phyloP scores from a whole-genome alignment of 1,140 invertebrate genomes.

The Dendroctonus ponderosae region DNA sequence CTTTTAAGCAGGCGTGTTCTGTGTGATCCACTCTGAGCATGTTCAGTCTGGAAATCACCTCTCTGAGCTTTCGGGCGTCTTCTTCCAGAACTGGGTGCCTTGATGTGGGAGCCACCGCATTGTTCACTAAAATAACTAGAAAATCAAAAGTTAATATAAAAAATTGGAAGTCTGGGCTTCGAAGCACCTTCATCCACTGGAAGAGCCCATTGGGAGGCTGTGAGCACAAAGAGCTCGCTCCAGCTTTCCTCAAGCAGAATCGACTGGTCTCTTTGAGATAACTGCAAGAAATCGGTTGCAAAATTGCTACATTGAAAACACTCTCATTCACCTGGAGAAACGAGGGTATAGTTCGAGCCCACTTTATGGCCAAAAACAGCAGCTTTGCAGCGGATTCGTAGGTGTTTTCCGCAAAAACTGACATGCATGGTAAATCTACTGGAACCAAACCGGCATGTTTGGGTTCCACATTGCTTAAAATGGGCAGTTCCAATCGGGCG shows the following conservation, averaged over 20 bases:
- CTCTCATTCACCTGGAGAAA: conserved; percentile 62
- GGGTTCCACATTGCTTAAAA: conserved; percentile 38
- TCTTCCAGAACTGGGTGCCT: conserved; percentile 50
- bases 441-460: conserved; percentile 33
- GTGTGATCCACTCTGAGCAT: conserved; percentile 72
- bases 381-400: conserved; percentile 76
- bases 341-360: conserved; percentile 72
- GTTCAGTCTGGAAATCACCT: conserved; percentile 62
- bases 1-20: conserved; percentile 82
- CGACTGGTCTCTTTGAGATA: conserved; percentile 70
- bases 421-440: conserved; percentile 43
- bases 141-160: conserved; percentile 9
- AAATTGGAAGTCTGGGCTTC: background rate
- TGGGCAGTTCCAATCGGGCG: conserved; percentile 43
- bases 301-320: background rate
- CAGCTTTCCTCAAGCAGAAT: conserved; percentile 75
- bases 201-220: conserved; percentile 76
- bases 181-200: conserved; percentile 68
- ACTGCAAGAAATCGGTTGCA: conserved; percentile 45
- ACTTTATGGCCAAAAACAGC: conserved; percentile 73
- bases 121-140: conserved; percentile 47
- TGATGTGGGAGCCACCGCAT: conserved; percentile 47
- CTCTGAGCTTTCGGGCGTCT: conserved; percentile 55
- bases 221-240: conserved; percentile 82
- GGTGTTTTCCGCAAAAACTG: conserved; percentile 60